Evolutionary conservation across 2,888 invertebrate species (phyloP).

Genomic region (Pyrrhia umbra): DNA sequence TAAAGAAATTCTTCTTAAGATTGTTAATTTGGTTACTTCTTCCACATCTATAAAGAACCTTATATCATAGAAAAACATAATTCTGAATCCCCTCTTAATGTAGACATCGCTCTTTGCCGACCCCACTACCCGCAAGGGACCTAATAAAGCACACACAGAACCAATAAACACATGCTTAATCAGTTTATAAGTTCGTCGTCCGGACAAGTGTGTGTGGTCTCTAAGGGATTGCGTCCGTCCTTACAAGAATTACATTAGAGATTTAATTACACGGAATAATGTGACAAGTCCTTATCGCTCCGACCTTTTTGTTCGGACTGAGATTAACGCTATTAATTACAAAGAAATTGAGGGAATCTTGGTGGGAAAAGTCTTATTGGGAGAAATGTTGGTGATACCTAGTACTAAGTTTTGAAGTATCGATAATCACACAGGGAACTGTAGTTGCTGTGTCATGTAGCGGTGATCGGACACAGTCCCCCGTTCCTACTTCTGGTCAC

Average conservation of each 20-base stretch:
- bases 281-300: conserved; percentile 45
- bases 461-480: no score
- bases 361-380: not conserved
- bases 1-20: no score
- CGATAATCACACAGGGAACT: no score
- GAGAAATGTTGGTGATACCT: not conserved
- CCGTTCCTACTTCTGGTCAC: no score
- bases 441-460: no score
- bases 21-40: no score
- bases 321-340: conserved; percentile 56
- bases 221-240: conserved; percentile 30
- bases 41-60: no score
- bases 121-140: not conserved
- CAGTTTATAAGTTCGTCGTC: conserved; percentile 30
- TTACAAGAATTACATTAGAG: conserved; percentile 48
- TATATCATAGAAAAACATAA: no score
- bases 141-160: conserved; percentile 8
- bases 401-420: not conserved
- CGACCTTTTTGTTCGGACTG: conserved; percentile 39
- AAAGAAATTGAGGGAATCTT: conserved; percentile 15
- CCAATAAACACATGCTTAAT: conserved; percentile 31
- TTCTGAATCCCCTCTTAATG: no score
- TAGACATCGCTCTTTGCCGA: no score
- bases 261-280: conserved; percentile 60
- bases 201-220: conserved; percentile 14